phyloP scores from a whole-genome alignment of 2,113 vertebrate genomes.

The Scomber japonicus region DNA sequence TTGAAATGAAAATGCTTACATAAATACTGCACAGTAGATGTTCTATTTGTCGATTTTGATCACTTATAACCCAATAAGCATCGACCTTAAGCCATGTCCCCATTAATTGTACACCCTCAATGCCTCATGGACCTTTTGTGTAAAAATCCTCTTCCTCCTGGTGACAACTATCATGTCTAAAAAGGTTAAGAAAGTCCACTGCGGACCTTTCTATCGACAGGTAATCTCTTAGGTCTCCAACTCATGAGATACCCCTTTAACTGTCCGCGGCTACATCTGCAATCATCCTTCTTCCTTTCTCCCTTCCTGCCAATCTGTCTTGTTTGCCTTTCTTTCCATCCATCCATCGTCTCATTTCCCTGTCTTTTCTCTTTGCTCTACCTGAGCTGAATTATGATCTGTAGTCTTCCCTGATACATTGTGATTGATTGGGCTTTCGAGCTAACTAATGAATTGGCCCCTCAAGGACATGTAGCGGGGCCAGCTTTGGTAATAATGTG shows the following conservation, averaged over 20 bases:
- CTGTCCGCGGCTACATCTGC: constrained; percentile 1
- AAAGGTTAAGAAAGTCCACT: neutral
- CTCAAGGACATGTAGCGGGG: constrained; percentile 71
- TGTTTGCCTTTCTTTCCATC: constrained; percentile 50
- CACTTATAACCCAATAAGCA: neutral
- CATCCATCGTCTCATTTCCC: constrained; percentile 55
- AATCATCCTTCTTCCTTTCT: constrained; percentile 52
- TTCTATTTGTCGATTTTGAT: neutral
- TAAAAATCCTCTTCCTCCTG: neutral
- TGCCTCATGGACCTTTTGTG: too few species aligned
- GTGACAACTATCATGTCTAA: neutral
- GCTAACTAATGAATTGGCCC: constrained; percentile 81
- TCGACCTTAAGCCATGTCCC: neutral
- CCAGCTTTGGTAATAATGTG: constrained; percentile 68
- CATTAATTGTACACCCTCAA: neutral
- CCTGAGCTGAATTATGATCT: constrained; percentile 73
- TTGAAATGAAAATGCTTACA: neutral
- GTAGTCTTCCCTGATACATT: constrained; percentile 57
- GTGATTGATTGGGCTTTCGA: constrained; percentile 77
- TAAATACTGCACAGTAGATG: neutral
- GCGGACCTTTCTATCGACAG: constrained; percentile 8
- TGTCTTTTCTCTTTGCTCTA: constrained; percentile 50
- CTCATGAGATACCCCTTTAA: constrained; percentile 29
- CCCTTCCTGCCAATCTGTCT: constrained; percentile 44
- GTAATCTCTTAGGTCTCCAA: constrained; percentile 24